phyloP scores from a whole-genome alignment of 2,797 vertebrate species.

The Lutjanus argentimaculatus region DNA sequence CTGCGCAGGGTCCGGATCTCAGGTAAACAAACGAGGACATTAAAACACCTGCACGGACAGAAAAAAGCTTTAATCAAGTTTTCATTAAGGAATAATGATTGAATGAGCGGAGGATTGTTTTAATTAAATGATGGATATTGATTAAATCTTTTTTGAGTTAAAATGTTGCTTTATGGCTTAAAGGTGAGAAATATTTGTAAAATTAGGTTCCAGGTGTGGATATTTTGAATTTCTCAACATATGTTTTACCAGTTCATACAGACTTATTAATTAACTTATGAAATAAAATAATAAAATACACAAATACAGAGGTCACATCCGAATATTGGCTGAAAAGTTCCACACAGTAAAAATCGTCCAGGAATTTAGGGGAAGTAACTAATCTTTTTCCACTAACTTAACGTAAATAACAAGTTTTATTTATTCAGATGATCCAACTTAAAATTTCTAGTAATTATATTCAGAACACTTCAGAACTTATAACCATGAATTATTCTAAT shows the following conservation, averaged over 20 bases:
- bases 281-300: neutral
- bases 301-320: neutral
- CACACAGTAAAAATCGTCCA: too few relatives aligned
- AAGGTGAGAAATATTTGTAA: neutral
- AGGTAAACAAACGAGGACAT: slow-evolving; percentile 54
- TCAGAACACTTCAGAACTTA: too few relatives aligned
- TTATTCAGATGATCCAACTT: too few relatives aligned
- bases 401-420: too few relatives aligned
- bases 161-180: neutral
- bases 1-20: slow-evolving; percentile 26
- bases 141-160: neutral
- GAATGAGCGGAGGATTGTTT: neutral
- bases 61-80: neutral
- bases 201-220: too few relatives aligned
- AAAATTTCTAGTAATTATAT: too few relatives aligned
- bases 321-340: too few relatives aligned
- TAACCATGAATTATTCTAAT: too few relatives aligned
- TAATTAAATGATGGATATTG: neutral
- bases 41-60: neutral
- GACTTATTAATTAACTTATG: neutral
- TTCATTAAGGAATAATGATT: neutral
- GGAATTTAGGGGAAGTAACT: too few relatives aligned
- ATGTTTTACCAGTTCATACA: neutral
- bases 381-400: too few relatives aligned
- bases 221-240: neutral